Base-by-base conservation (phyloP, 2,113 vertebrate genomes). In the Muntiacus muntjak region DNA sequence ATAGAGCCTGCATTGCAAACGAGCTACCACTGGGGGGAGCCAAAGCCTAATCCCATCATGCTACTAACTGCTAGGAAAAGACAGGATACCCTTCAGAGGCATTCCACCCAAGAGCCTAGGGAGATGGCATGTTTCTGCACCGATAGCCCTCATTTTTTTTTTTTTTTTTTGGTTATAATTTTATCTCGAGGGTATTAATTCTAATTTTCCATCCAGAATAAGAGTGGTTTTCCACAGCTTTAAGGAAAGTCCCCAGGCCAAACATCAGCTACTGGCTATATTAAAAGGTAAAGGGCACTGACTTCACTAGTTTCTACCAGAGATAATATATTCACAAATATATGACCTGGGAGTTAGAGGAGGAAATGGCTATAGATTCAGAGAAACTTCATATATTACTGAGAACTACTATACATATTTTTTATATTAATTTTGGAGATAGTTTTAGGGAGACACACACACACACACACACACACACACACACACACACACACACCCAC, bases 311-410 rank as follows among this genome's bases (percentile, higher is more conserved):
- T 67, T 10, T 54, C 64, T 79, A 4, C 2, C 2, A 4, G 1
- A 87, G 23, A 2, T 15, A 11, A n/a, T 74, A 14, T 81, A 14
- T 64, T 91, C 57, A 45, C 8, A 89, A 47, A 25, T 6, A 55
- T 2, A 8, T 7, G 12, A 2, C 0, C 6, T 10, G 7, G 19
- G 1, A 11, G 1, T 25, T 21, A 19, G 8, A 26, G 3, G 67
- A 82, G 40, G 19, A 71, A 62, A 57, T 6, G 3, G 4, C 7
- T 79, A 33, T 1, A 76, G 23, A 25, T 43, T 40, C 40, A 87
- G 79, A 52, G 54, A 92, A 79, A 71, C 16, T 50, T 91, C 4
- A 54, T 13, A 76, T 43, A 26, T 83, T 67, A 74, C 4, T 19
- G 17, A 85, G 23, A 60, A 23, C 16, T 62, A 12, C 43, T 62